Percentiles rank a stretch among this genome's conserved stretches.
phyloP scores from a whole-genome alignment of 2,113 vertebrate species.

The Calyptommatus sinebrachiatus region DNA sequence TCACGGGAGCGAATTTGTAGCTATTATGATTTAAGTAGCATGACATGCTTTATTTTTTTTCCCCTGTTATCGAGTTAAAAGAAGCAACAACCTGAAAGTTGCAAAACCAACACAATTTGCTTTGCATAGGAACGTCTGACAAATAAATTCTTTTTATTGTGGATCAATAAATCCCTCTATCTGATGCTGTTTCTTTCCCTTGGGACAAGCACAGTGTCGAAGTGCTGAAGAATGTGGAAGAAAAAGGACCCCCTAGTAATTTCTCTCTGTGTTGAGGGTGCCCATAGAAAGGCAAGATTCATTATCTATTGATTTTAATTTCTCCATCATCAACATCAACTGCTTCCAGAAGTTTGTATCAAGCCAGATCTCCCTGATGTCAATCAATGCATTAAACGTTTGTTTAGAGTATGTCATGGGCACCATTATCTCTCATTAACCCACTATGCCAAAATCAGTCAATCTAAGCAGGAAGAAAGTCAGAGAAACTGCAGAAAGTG shows the following conservation, averaged over 20 bases:
- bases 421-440: conserved; percentile 66
- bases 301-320: conserved; percentile 75
- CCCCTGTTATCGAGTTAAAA: conserved; percentile 62
- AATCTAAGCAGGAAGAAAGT: conserved; percentile 47
- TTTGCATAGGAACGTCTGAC: conserved; percentile 59
- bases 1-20: conserved; percentile 78
- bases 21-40: conserved; percentile 81
- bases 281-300: conserved; percentile 64
- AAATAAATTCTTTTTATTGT: conserved; percentile 40
- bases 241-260: conserved; percentile 65
- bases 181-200: conserved; percentile 43
- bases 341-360: conserved; percentile 52
- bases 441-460: conserved; percentile 66
- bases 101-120: conserved; percentile 71
- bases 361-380: conserved; percentile 66
- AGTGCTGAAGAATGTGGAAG: conserved; percentile 68
- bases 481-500: conserved; percentile 36
- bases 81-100: conserved; percentile 57
- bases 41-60: conserved; percentile 70
- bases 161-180: conserved; percentile 9
- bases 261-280: conserved; percentile 64
- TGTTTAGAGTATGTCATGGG: conserved; percentile 64
- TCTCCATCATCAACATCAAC: conserved; percentile 69
- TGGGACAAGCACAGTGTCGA: conserved; percentile 56
- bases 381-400: conserved; percentile 69